phyloP scores from a whole-genome alignment of 1,140 invertebrate species.

The Atta colombica region DNA sequence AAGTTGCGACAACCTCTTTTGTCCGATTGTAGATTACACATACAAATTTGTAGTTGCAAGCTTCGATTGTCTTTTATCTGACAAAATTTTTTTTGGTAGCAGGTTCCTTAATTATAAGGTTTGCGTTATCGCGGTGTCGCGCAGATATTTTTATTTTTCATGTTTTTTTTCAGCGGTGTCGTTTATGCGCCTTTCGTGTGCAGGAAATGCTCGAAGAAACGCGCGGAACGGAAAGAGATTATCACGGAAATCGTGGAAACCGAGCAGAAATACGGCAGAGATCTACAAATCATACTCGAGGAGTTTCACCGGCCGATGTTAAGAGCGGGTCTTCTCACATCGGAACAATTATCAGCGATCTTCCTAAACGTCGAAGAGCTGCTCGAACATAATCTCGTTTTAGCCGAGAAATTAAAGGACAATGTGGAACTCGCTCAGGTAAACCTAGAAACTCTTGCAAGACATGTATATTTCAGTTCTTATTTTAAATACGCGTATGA shows the following conservation, averaged over 20 bases:
- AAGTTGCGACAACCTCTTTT: constrained; percentile 37
- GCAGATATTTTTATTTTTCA: not conserved
- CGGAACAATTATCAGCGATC: constrained; percentile 94
- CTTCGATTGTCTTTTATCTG: not conserved
- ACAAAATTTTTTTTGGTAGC: not conserved
- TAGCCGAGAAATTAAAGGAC: constrained; percentile 95
- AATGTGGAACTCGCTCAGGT: constrained; percentile 93
- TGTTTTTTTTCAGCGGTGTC: constrained; percentile 86
- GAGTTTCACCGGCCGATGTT: constrained; percentile 98
- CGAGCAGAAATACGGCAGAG: constrained; percentile 97
- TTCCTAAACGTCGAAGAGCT: constrained; percentile 98
- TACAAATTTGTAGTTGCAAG: constrained; percentile 14
- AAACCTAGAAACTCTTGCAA: not conserved
- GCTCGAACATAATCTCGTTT: constrained; percentile 94
- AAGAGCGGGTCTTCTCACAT: constrained; percentile 93
- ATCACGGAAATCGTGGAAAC: constrained; percentile 98
- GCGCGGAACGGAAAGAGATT: constrained; percentile 96
- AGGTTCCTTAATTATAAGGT: not conserved
- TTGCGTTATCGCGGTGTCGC: not conserved
- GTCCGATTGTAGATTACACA: constrained; percentile 33
- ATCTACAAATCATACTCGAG: constrained; percentile 96
- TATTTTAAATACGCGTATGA: not conserved
- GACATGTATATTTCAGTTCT: not conserved
- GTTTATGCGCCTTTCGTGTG: constrained; percentile 94
- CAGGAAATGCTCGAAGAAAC: constrained; percentile 94